Evolutionary conservation across 2,797 vertebrate genomes (phyloP), one percentile per base, ranked within the genome.

Genomic region (Zonotrichia albicollis): DNA sequence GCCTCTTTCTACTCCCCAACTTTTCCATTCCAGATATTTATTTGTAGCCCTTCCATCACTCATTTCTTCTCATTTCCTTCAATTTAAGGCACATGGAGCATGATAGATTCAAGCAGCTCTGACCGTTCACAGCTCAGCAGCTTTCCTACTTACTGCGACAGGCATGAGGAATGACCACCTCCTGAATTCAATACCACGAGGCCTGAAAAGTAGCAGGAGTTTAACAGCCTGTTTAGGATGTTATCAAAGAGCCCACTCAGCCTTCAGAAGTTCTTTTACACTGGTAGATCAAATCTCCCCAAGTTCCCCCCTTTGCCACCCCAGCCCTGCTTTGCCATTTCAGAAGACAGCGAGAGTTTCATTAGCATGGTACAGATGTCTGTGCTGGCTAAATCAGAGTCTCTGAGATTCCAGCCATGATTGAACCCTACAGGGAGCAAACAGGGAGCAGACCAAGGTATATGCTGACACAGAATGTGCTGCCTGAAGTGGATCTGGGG

Each of bases 101-200:
- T 86, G 89, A 93, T 78, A 92, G 75, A 94, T 95, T 93, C 75
- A 75, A 84, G 73, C 70, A 81, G 51, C 73, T 75, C 38, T 87
- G 90, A 42, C 61, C 1, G 0, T 75, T 91, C 3, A 2, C 87
- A 90, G 70, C 80, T 93, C 89, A 95, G 79, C 93, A 92, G 79
- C 84, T 93, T 92, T 91, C 73, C 84, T 86, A 64, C 73, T 88
- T 89, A 58, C 48, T 55, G 22, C 2, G 1, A 55, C 53, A 84
- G 67, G 70, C 83, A 22, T 65, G 82, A 92, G 79, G 73, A 95
- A 93, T 89, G 74, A 46, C 87, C 70, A 53, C 58, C 46, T 81
- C 85, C 61, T 73, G 60, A 82, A 94, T 93, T 84, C 71, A 86
- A 29, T 81, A 79, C 45, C 9, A 4, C 0, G 1, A 87, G 51